Base-by-base conservation (phyloP, 2,888 invertebrate species). In the Nesidiocoris tenuis region DNA sequence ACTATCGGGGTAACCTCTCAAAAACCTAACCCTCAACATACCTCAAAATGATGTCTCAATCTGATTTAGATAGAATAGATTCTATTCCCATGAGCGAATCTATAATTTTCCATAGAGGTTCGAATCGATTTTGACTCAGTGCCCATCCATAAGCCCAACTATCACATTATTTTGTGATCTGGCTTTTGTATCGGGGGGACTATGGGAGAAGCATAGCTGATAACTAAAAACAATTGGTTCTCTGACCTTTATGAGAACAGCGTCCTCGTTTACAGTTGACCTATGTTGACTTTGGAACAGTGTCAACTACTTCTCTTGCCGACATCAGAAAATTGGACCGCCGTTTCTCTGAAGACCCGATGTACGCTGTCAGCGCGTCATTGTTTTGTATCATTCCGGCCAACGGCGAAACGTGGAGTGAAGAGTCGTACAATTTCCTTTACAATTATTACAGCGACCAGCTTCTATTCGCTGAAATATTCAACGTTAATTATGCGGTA, bases 201-300 rank as follows among this genome's bases (percentile, higher is more conserved):
- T n/a, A n/a, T n/a, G n/a, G n/a, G n/a, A n/a, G n/a, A n/a, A n/a
- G n/a, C 12, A 54, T 12, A 54, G 9, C 55, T 12, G n/a, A 12
- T 12, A 54, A 54, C 7, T 12, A 54, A 7, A 54, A 54, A 54
- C 7, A 12, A 7, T 12, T 54, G n/a, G 9, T 54, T 12, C 55
- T 12, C 55, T 54, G 7, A 12, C 55, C 55, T 9, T 9, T 54
- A 54, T 12, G 7, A 54, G 55, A 7, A 7, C 55, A 7, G n/a
- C 7, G 7, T 12, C 2, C 1, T 21, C 18, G 22, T 22, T 39
- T 61, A n/a, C 71, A 71, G 71, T 0, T 71, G 5, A 9, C 25
- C 0, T 71, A 71, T 18, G 61, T 71, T 0, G 71, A 71, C 39
- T 71, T 61, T 24, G 71, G 71, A 0, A 71, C 71, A 17, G 16